Conservation (phyloP, 1,140 invertebrate genomes). For the Rhopalosiphum padi region DNA sequence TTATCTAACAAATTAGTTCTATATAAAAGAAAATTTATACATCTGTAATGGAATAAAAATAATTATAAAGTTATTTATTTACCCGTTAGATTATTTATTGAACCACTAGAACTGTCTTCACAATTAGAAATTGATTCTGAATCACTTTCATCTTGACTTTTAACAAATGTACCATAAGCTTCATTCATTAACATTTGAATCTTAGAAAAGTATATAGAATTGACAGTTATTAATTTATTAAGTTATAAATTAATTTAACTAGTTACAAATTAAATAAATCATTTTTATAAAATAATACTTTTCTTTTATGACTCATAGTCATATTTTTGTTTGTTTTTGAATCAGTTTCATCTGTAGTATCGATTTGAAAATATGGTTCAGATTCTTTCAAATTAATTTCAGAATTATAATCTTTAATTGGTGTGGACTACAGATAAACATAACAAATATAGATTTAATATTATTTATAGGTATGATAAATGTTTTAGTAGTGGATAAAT, state of each 20-base stretch:
- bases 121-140: slow-evolving; percentile 60
- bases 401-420: slow-evolving; percentile 37
- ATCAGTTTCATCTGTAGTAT: slow-evolving; percentile 22
- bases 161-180: slow-evolving; percentile 57
- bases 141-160: slow-evolving; percentile 59
- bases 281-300: slow-evolving; percentile 47
- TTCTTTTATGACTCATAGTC: slow-evolving; percentile 36
- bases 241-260: slow-evolving; percentile 20
- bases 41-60: not conserved
- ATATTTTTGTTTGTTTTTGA: slow-evolving; percentile 8
- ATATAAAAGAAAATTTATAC: too few species aligned
- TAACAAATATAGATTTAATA: not conserved
- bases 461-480: slow-evolving; percentile 12
- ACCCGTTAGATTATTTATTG: slow-evolving; percentile 43
- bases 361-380: not conserved
- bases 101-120: slow-evolving; percentile 41
- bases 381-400: slow-evolving; percentile 31
- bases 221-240: not conserved
- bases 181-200: slow-evolving; percentile 61
- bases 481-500: not conserved
- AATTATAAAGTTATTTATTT: not conserved
- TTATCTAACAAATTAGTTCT: too few species aligned
- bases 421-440: slow-evolving; percentile 28
- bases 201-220: slow-evolving; percentile 54
- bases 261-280: not conserved